phyloP scores from a whole-genome alignment of 23 tunicate species.

The Styela plicata region DNA sequence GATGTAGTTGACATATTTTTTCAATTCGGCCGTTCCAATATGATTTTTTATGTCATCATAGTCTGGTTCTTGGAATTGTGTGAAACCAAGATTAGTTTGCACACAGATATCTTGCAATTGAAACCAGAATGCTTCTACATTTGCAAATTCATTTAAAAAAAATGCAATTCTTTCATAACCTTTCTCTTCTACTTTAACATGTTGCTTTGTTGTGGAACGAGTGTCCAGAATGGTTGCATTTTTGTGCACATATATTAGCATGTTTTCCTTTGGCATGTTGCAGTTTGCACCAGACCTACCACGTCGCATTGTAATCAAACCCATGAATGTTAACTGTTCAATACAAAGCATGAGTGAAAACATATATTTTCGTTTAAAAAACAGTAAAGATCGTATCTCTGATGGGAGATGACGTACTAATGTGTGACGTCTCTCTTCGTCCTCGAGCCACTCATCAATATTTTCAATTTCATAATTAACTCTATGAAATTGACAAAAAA shows the following conservation, averaged over 20 bases:
- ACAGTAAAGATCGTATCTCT: constrained; percentile 33
- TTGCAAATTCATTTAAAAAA: constrained; percentile 19
- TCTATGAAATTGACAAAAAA: constrained; percentile 67
- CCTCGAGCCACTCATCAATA: constrained; percentile 41
- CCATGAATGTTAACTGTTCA: constrained; percentile 87
- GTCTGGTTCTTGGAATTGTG: neutral
- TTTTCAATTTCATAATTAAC: constrained; percentile 43
- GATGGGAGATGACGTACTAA: constrained; percentile 80
- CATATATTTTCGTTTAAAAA: constrained; percentile 78
- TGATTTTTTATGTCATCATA: neutral
- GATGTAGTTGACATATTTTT: neutral
- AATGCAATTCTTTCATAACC: constrained; percentile 39
- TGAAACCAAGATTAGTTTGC: constrained; percentile 54
- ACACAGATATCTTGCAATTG: constrained; percentile 52
- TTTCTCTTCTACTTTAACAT: constrained; percentile 17
- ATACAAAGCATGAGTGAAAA: constrained; percentile 51
- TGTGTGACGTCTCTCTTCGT: constrained; percentile 32
- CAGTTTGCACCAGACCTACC: constrained; percentile 14
- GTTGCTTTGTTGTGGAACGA: constrained; percentile 44
- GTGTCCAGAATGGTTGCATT: constrained; percentile 73
- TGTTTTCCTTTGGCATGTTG: constrained; percentile 49
- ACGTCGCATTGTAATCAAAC: constrained; percentile 56
- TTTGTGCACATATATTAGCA: constrained; percentile 81
- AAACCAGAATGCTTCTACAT: constrained; percentile 62
- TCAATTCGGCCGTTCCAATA: neutral